Evolutionary conservation across 2,797 vertebrate species (phyloP).

Genomic region (Pteropus rufus): DNA sequence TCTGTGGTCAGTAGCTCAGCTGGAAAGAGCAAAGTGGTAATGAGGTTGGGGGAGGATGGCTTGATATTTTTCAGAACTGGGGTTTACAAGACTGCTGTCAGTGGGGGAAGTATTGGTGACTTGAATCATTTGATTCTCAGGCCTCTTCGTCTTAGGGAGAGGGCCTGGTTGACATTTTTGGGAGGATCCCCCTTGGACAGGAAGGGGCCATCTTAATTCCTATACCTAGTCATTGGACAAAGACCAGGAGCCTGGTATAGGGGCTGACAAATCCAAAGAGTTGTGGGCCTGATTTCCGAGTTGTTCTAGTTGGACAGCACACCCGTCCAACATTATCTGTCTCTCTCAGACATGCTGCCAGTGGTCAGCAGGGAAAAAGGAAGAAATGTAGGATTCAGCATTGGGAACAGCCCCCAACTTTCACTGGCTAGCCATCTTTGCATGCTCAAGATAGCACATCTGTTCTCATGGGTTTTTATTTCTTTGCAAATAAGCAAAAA

Average conservation of each 20-base stretch:
- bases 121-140: not conserved
- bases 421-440: not conserved
- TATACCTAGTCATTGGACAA: not conserved
- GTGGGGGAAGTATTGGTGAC: not conserved
- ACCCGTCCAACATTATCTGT: not conserved
- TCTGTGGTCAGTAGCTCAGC: not conserved
- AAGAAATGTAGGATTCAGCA: not conserved
- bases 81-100: not conserved
- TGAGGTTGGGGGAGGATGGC: not conserved
- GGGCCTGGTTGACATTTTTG: not conserved
- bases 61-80: not conserved
- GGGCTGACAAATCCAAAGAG: not conserved
- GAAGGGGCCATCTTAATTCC: not conserved
- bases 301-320: not conserved
- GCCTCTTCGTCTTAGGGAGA: not conserved
- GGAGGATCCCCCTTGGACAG: not conserved
- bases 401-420: not conserved
- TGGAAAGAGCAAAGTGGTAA: not conserved
- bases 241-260: not conserved
- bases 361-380: not conserved
- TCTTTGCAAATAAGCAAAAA: slow-evolving; percentile 27
- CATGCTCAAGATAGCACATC: not conserved
- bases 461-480: not conserved
- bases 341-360: too few species aligned
- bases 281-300: not conserved